phyloP scores from a whole-genome alignment of 2,113 vertebrate species.

The Delphinapterus leucas region DNA sequence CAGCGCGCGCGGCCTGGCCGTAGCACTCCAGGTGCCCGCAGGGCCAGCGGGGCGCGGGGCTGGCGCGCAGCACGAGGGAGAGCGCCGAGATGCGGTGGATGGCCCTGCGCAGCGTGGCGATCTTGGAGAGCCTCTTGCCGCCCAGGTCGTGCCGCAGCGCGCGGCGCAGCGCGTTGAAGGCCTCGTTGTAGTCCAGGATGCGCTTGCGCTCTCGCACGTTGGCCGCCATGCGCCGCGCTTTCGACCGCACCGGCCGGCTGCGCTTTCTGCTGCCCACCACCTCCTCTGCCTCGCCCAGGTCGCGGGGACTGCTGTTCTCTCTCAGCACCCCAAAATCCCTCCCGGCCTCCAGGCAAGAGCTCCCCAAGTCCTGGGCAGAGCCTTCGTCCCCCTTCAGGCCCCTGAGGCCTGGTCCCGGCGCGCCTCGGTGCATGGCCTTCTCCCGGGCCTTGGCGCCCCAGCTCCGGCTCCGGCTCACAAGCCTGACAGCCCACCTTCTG shows the following conservation, averaged over 20 bases:
- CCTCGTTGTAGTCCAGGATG: conserved; percentile 98
- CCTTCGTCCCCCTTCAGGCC: conserved; percentile 79
- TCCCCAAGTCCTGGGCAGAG: conserved; percentile 84
- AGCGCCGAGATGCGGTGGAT: conserved; percentile 93
- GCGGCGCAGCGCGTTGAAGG: conserved; percentile 93
- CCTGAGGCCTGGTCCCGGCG: conserved; percentile 40
- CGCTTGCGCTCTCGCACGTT: conserved; percentile 96
- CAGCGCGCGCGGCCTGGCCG: not conserved
- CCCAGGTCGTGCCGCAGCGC: conserved; percentile 92
- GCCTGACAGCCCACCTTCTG: not conserved
- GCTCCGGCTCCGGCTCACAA: not conserved
- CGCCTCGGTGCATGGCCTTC: conserved; percentile 62
- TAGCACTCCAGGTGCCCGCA: conserved; percentile 88
- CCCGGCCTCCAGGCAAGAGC: not conserved
- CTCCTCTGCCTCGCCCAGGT: conserved; percentile 72
- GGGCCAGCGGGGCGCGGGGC: conserved; percentile 68
- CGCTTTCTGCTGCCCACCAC: conserved; percentile 83
- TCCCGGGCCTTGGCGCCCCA: not conserved
- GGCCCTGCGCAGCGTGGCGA: conserved; percentile 93
- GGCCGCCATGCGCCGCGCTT: conserved; percentile 93
- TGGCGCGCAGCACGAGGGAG: conserved; percentile 87
- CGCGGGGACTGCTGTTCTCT: conserved; percentile 69
- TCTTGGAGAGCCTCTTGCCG: conserved; percentile 96
- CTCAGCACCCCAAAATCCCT: conserved; percentile 61
- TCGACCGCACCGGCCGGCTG: conserved; percentile 90